phyloP scores from a whole-genome alignment of 2,113 vertebrate genomes.

The Ceratotherium simum region DNA sequence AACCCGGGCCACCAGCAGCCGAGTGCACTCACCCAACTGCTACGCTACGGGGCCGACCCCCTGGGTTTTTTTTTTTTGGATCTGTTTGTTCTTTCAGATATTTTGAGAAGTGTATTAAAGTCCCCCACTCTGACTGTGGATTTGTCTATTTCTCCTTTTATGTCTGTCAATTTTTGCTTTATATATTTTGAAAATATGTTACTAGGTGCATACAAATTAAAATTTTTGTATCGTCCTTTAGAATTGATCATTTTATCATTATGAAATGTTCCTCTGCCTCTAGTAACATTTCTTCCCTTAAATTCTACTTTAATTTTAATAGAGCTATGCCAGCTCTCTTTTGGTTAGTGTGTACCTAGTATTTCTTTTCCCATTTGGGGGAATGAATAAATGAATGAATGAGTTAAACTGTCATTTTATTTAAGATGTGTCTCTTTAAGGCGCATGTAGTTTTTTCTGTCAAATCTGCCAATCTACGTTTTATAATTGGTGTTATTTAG shows the following conservation, averaged over 20 bases:
- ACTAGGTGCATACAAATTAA: background rate
- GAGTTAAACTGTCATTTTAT: background rate
- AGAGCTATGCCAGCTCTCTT: background rate
- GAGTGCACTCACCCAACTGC: no score
- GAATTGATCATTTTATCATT: background rate
- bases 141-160: background rate
- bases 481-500: background rate
- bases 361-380: background rate
- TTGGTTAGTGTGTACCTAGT: background rate
- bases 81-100: background rate
- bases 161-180: background rate
- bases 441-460: background rate
- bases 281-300: background rate
- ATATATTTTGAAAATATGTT: background rate
- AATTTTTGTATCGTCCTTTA: background rate
- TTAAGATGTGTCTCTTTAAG: background rate
- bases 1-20: no score
- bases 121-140: background rate
- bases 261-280: background rate
- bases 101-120: background rate
- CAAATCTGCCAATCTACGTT: background rate
- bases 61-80: background rate
- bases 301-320: conserved; percentile 13
- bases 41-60: no score
- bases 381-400: background rate